Base-by-base conservation (phyloP, 2,888 invertebrate species). In the Phania funesta region DNA sequence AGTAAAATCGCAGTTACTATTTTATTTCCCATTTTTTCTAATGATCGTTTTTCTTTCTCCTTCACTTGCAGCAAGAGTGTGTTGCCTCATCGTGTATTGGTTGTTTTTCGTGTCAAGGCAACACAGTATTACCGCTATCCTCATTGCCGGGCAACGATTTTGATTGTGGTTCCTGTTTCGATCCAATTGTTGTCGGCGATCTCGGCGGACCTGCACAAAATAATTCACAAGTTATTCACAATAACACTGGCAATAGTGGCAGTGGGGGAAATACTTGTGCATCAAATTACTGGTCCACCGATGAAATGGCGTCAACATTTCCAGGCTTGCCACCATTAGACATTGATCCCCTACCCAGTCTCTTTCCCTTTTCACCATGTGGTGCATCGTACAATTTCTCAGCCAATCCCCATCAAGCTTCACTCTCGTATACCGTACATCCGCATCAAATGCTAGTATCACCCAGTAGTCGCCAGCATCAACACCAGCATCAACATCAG, bases 291-390 rank as follows among this genome's bases (percentile, higher is more conserved):
- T 94, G 94, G 94, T 91, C 88, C 85, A 88, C 92, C 22, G 92
- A 93, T 87, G 96, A 96, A 91, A 96, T 96, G 91, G 96, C 96
- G 94, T 96, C 95, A 68, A 95, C 96, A 41, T 97, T 96, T 91
- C 95, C 96, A 0, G 91, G 91, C 38, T 91, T 97, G 86, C 96
- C 96, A 24, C 93, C 95, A 0, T 91, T 97, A 86, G 97, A 97
- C 88, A 92, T 97, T 88, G 97, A 98, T 88, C 96, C 97, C 7
- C 90, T 97, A 85, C 96, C 97, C 0, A 95, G 95, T 77, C 93
- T 97, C 68, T 97, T 97, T 87, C 95, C 97, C 2, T 96, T 97
- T 91, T 96, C 96, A 60, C 96, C 97, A 0, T 95, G 95, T 89
- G 93, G 95, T 77, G 94, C 94, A 78, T 92, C 92, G 64, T 96